Evolutionary conservation across 2,888 invertebrate genomes (phyloP), one percentile per base, ranked within the genome.

Genomic region (Volucella zonaria): DNA sequence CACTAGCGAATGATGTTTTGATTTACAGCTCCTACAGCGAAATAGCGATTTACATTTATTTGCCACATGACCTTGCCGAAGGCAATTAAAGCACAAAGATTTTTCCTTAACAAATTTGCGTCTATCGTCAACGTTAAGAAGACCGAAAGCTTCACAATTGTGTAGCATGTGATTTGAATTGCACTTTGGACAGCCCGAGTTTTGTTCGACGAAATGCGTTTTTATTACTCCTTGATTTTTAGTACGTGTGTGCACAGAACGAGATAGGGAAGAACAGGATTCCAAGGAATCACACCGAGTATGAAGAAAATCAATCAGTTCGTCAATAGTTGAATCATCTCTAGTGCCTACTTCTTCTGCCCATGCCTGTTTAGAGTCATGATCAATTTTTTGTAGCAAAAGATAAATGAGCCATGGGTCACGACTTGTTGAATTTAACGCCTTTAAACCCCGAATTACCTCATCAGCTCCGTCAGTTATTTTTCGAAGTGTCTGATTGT

Each of bases 61-160:
- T 23, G 42, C 8, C 18, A 18, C 31, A 68, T 70, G 58, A n/a
- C 70, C 58, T 14, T 38, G 11, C 4, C 68, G 47, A 58, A 67
- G 42, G 31, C 56, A 70, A 9, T 68, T 58, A 8, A 70, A 70
- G 12, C 58, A 70, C 11, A 58, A 38, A 11, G 68, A 45, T 18
- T 40, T 18, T 23, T 11, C n/a, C 9, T 54, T 56, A 23, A 56
- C 18, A 14, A 52, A 52, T 9, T 6, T 18, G 8, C 52, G 52
- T 11, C 52, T 14, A 14, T 14, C 4, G 6, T 52, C 52, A 14
- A 52, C 18, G 10, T 18, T 18, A 9, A 52, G 10, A 4, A 18
- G 18, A 45, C 10, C 9, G 45, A 45, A 45, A 1, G 45, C 10
- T n/a, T 10, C 11, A 45, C 45, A 45, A 10, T n/a, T n/a, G n/a